Evolutionary conservation across 2,797 vertebrate species (phyloP), one percentile per base, ranked within the genome.

Genomic region (Vireo griseus): DNA sequence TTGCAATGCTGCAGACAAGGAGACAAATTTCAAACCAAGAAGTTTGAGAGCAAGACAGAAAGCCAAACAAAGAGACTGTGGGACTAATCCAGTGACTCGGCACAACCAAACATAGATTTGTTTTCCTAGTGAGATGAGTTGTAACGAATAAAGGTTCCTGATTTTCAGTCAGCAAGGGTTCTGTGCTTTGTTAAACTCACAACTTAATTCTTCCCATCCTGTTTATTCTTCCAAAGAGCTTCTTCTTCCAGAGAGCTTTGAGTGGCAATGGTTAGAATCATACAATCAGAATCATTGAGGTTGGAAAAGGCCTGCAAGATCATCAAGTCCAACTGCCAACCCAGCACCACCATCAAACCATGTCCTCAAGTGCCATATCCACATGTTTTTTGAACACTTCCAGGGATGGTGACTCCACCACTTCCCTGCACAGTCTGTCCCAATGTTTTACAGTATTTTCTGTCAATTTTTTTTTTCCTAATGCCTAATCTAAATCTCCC

Each of bases 71-170:
- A 79, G 86, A 91, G 79, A 69, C 73, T 40, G 62, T 42, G 76
- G 72, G 63, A 92, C 78, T 93, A 78, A 94, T 7, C 55, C 6
- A 1, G 58, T 91, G 69, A 86, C 73, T 88, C 0, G 6, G 71
- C 51, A 81, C 51, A 54, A 52, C 58, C 37, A 45, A 74, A 51
- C 0, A 1, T 8, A 88, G 69, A 84, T 57, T 55, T 6, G 28
- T 71, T 91, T 95, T 94, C 63, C 29, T 88, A 67, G 48, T 94
- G 82, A 81, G 78, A 75, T 88, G 62, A 91, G 51, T 76, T 95
- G 69, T 35, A 92, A 88, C 67, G 85, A 96, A 91, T 95, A 96
- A 96, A 97, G 50, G 40, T 78, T 78, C 89, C 62, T 37, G 73
- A 79, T 86, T 95, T 91, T 86, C 95, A 90, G 9, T n/a, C 76